Evolutionary conservation across 2,797 vertebrate genomes (phyloP), one percentile per base, ranked within the genome.

Genomic region (Cyclopterus lumpus): DNA sequence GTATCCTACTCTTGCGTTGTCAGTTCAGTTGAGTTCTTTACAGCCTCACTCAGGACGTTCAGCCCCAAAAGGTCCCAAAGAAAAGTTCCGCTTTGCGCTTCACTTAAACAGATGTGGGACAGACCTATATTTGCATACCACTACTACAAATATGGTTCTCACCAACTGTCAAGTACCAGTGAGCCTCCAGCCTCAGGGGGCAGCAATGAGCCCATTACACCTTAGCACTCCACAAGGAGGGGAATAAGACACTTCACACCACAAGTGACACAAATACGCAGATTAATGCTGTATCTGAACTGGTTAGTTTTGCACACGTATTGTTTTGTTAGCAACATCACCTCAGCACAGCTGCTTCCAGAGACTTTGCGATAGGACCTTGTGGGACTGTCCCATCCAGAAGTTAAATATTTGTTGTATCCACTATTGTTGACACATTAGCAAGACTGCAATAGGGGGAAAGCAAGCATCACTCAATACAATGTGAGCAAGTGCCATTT

Each of bases 391-490:
- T 14, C 7, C 66, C 66, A 44, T 57, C 53, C 38, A 2, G 38
- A 59, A 55, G 62, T 80, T 11, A 70, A 70, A 73, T 34, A 55
- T 15, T 16, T 79, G 62, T 46, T 57, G 42, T 44, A 59, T 40
- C 55, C 44, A 32, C 20, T 48, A n/a, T 48, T n/a, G 61, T 68
- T 22, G 57, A 64, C 66, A 61, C 64, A 79, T 44, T 62, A 67
- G 40, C 24, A 69, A 57, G 34, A 75, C 66, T 60, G 44, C 46
- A 75, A 30, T 68, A 79, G 40, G 28, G 36, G 22, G 44, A n/a
- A 38, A 76, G 51, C 38, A n/a, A 64, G 40, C 22, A 26, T 76
- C 70, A 75, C 30, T 85, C 73, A 75, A 67, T 79, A 80, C 22
- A 63, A 20, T 38, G 12, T 61, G 18, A 81, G 64, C 1, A 6